Conservation (phyloP, 2,113 vertebrate genomes). For the Pomatostomus ruficeps region DNA sequence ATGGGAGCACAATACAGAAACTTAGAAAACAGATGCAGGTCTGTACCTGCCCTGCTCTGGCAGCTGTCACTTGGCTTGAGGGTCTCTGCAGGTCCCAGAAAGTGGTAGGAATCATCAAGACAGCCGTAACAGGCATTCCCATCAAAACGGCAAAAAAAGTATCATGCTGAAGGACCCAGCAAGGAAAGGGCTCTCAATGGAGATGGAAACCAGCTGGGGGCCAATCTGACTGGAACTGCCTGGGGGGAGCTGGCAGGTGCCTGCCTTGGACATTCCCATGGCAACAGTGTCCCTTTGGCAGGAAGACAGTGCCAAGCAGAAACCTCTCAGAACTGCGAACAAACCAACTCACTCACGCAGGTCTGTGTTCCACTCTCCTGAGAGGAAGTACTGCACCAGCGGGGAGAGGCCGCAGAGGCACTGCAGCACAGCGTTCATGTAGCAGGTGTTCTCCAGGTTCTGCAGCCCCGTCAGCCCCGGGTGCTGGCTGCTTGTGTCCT, state of each 20-base stretch:
- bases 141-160: neutral
- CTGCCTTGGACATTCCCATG: neutral
- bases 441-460: constrained; percentile 85
- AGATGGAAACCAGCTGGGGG: neutral
- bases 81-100: neutral
- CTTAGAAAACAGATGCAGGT: neutral
- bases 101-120: neutral
- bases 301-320: neutral
- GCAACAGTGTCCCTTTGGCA: neutral
- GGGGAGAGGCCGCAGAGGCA: constrained; percentile 78
- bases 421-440: constrained; percentile 82
- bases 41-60: neutral
- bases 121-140: neutral
- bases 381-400: constrained; percentile 78
- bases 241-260: neutral
- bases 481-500: neutral
- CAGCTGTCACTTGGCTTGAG: neutral
- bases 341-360: constrained; percentile 67
- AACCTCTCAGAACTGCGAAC: neutral
- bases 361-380: constrained; percentile 55
- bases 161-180: neutral
- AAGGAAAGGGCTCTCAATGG: neutral
- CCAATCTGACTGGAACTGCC: neutral
- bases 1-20: neutral
- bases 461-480: constrained; percentile 75